These are phyloP conservation scores for Lasiurus cinereus DNA, from an alignment of 2,113 vertebrate species.

Conservation along the genomic window DNA sequence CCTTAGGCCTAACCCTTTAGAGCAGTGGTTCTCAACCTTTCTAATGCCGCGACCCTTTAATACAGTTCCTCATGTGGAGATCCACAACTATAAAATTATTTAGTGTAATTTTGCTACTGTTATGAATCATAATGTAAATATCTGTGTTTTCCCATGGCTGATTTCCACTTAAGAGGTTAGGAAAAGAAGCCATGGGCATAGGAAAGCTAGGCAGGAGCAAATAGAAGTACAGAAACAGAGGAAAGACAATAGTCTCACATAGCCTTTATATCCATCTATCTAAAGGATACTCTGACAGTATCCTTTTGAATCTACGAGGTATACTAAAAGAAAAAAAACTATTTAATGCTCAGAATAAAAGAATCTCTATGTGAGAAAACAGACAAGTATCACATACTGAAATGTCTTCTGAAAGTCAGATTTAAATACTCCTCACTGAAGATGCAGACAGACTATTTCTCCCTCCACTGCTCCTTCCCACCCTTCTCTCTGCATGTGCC, in stretches of 20 bases:
- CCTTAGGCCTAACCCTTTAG: neutral
- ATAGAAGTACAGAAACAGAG: neutral
- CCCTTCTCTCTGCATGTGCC: neutral
- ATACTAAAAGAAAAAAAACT: neutral
- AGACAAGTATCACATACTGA: neutral
- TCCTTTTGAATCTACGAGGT: neutral
- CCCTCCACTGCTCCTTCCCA: too few relatives aligned
- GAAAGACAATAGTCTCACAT: neutral
- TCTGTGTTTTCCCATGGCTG: too few relatives aligned
- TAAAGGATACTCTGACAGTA: neutral
- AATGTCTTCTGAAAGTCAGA: constrained; percentile 24
- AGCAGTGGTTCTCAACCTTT: too few relatives aligned
- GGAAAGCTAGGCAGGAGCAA: neutral
- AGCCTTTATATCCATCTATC: neutral
- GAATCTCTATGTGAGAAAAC: neutral
- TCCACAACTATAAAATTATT: too few relatives aligned
- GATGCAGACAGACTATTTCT: neutral
- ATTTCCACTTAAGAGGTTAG: neutral
- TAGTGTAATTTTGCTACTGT: too few relatives aligned
- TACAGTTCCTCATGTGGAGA: too few relatives aligned
- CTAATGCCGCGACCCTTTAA: too few relatives aligned
- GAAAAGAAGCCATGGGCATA: neutral
- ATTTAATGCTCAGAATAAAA: constrained; percentile 41
- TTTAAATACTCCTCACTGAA: constrained; percentile 41
- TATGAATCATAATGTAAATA: too few relatives aligned